phyloP scores from a whole-genome alignment of 2,113 vertebrate genomes.

The Myotis lucifugus region DNA sequence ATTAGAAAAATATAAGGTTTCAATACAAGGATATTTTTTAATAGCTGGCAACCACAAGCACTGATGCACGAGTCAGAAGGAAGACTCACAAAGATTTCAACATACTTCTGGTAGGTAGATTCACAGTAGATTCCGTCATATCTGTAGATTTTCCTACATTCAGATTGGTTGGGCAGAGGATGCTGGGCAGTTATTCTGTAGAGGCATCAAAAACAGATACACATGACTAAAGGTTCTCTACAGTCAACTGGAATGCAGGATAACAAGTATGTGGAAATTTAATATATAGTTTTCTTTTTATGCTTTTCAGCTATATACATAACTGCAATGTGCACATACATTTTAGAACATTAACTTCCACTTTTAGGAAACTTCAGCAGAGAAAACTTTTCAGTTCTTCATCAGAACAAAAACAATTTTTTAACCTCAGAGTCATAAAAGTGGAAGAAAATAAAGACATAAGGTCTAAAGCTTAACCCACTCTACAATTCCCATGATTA shows the following conservation, averaged over 20 bases:
- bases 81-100: conserved; percentile 92
- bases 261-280: conserved; percentile 86
- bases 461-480: conserved; percentile 62
- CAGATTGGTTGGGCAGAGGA: conserved; percentile 91
- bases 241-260: conserved; percentile 88
- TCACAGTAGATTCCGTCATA: conserved; percentile 92
- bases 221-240: conserved; percentile 90
- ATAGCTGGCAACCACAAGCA: conserved; percentile 87
- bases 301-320: conserved; percentile 78
- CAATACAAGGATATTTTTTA: conserved; percentile 84
- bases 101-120: conserved; percentile 92
- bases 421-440: conserved; percentile 68
- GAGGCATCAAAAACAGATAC: conserved; percentile 92
- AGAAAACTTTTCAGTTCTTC: conserved; percentile 76
- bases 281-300: conserved; percentile 77
- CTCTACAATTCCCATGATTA: conserved; percentile 60
- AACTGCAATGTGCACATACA: conserved; percentile 79
- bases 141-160: conserved; percentile 92
- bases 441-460: conserved; percentile 72
- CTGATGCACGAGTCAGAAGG: conserved; percentile 89
- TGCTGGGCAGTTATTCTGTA: conserved; percentile 92
- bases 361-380: conserved; percentile 80
- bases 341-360: conserved; percentile 76
- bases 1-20: conserved; percentile 82
- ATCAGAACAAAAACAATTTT: background rate